A percentile compares a stretch with the other conserved stretches of the same genome.
Conservation (phyloP, 2,113 vertebrate genomes). For the Anser brachyrhynchus region DNA sequence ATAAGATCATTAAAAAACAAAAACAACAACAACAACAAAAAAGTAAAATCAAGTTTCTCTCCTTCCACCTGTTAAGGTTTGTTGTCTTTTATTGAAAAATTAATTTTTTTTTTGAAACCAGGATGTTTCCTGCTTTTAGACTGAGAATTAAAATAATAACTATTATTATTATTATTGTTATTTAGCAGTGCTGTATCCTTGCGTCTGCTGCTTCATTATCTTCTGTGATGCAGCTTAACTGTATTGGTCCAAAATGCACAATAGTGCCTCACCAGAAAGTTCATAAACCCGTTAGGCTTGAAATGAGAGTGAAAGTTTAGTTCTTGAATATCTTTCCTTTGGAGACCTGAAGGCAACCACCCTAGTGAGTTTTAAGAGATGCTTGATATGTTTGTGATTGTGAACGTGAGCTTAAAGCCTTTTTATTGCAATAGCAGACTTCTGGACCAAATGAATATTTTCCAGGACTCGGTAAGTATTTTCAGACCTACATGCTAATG, state of each 20-base stretch:
- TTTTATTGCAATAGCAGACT: neutral
- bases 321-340: neutral
- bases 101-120: neutral
- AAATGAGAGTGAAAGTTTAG: neutral
- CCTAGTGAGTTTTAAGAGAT: neutral
- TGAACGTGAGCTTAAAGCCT: neutral
- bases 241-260: neutral
- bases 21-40: neutral
- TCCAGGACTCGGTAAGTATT: neutral
- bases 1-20: neutral
- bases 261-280: neutral
- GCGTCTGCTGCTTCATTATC: neutral
- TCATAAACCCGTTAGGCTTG: neutral
- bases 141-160: neutral
- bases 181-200: neutral
- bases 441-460: neutral
- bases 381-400: neutral
- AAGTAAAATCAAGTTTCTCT: neutral
- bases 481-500: neutral
- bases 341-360: neutral
- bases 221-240: neutral
- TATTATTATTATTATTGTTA: neutral
- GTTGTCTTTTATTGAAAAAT: neutral
- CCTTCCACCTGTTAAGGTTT: neutral
- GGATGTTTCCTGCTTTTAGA: neutral